These are phyloP conservation scores for Erannis defoliaria DNA, from an alignment of 2,888 invertebrate species.

Conservation along the genomic window DNA sequence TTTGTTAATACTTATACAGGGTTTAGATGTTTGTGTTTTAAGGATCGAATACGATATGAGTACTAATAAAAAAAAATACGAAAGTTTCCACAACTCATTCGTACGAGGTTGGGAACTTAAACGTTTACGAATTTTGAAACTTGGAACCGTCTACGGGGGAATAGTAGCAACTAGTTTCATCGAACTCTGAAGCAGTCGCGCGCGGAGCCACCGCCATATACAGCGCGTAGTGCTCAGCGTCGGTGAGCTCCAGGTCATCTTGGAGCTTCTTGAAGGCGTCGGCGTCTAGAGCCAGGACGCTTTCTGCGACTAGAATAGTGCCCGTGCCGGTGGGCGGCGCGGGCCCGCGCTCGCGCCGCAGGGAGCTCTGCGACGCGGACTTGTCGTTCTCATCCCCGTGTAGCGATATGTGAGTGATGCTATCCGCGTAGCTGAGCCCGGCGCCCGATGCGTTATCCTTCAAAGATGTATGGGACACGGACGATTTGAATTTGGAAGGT, in stretches of 20 bases:
- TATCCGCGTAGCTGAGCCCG: conserved; percentile 83
- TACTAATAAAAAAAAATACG: not conserved
- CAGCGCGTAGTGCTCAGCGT: conserved; percentile 95
- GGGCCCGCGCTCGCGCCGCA: conserved; percentile 62
- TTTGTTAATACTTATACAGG: not conserved
- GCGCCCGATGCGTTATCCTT: conserved; percentile 75
- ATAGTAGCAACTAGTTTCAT: conserved; percentile 95
- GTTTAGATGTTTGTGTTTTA: not conserved
- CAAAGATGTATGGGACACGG: conserved; percentile 75
- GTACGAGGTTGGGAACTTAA: not conserved
- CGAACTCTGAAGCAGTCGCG: conserved; percentile 95
- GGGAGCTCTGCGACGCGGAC: conserved; percentile 69
- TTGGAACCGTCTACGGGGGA: conserved; percentile 93
- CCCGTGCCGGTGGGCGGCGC: conserved; percentile 82
- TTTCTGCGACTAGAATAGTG: conserved; percentile 87
- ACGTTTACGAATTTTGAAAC: conserved; percentile 72
- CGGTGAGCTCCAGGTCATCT: conserved; percentile 90
- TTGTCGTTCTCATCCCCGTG: conserved; percentile 84
- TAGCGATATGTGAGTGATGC: conserved; percentile 89
- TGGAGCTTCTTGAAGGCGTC: conserved; percentile 72
- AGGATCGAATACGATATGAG: not conserved
- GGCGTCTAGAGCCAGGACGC: conserved; percentile 80
- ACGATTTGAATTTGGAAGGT: conserved; percentile 79
- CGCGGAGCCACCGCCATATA: conserved; percentile 95
- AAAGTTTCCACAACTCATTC: not conserved